Evolutionary conservation across 2,888 invertebrate genomes (phyloP).

Genomic region (Eristalinus sepulchralis): DNA sequence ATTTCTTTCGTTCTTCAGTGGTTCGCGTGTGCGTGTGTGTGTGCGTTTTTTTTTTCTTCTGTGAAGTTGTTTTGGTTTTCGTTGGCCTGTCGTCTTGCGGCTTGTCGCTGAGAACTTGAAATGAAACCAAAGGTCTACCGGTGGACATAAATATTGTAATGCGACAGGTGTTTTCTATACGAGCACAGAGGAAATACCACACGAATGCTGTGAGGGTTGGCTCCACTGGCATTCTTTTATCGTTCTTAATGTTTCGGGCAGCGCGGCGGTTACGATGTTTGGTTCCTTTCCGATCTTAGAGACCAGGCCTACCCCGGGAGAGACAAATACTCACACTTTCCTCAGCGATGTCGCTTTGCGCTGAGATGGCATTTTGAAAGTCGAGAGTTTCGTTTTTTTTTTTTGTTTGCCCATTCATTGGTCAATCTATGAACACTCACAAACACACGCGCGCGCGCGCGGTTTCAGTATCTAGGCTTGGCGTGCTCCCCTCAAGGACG

Average conservation of each 20-base stretch:
- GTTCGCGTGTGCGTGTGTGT: background rate
- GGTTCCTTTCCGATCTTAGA: background rate
- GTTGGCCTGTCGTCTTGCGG: conserved; percentile 26
- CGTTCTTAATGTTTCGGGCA: conserved; percentile 13
- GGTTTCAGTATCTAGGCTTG: conserved; percentile 4
- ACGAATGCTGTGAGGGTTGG: conserved; percentile 29
- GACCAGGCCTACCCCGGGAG: background rate
- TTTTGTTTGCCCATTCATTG: conserved; percentile 57
- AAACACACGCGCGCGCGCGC: background rate
- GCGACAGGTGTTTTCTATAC: conserved; percentile 79
- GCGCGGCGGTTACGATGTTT: conserved; percentile 23
- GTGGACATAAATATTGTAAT: conserved; percentile 80
- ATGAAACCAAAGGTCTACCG: conserved; percentile 78
- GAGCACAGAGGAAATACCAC: conserved; percentile 12
- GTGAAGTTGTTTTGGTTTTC: background rate
- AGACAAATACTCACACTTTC: background rate
- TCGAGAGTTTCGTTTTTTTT: conserved; percentile 19
- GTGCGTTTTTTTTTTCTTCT: background rate
- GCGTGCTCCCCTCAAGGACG: conserved; percentile 58
- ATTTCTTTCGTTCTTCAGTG: conserved; percentile 42
- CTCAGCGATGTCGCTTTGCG: conserved; percentile 41
- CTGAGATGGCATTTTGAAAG: conserved; percentile 69
- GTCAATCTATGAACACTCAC: conserved; percentile 49
- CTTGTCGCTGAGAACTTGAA: conserved; percentile 60
- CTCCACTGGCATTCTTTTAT: background rate